Evolutionary conservation across 1,140 invertebrate species (phyloP), one percentile per base, ranked within the genome.

Genomic region (Brachionus angularis): DNA sequence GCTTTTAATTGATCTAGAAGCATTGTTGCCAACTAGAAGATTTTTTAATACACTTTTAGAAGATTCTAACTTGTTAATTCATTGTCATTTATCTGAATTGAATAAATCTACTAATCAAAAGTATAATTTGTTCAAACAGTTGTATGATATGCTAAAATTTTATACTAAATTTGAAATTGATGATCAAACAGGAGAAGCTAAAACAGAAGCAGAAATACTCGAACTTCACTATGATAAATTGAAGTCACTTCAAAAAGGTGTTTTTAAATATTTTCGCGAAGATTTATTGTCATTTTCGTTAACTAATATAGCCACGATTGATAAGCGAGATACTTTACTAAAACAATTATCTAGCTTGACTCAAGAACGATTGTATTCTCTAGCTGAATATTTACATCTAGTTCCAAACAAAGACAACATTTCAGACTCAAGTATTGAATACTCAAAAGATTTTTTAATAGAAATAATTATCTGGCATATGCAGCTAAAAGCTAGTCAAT

Each of bases 141-240:
- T 99, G 3, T 79, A 98, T 74, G 90, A 96, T 73, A 95, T 94
- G 87, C 81, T 99, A 10, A 93, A 93, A 79, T 96, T 97, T 77
- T 99, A 98, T 81, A 88, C 91, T 0, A 85, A 90, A 72, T 99
- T 98, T 84, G 96, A 99, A 83, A 98, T 99, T 71, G 95, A 91
- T 80, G 94, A 98, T 78, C 88, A 91, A 75, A 91, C 89, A 1
- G 96, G 96, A 0, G 91, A 96, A 79, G 90, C 93, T 0, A 83
- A 98, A 23, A 93, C 89, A 0, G 90, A 96, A 78, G 87, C 90
- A 61, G 90, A 98, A 76, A 93, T 98, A 86, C 92, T 90, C 25
- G 86, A 92, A 75, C 79, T 89, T 23, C 96, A 98, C 82, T 97
- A 97, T 78, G 85, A 90, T 4, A 88, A 88, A 78, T 92, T 98